phyloP scores from a whole-genome alignment of 23 tunicate genomes.

The Corella eumyota region DNA sequence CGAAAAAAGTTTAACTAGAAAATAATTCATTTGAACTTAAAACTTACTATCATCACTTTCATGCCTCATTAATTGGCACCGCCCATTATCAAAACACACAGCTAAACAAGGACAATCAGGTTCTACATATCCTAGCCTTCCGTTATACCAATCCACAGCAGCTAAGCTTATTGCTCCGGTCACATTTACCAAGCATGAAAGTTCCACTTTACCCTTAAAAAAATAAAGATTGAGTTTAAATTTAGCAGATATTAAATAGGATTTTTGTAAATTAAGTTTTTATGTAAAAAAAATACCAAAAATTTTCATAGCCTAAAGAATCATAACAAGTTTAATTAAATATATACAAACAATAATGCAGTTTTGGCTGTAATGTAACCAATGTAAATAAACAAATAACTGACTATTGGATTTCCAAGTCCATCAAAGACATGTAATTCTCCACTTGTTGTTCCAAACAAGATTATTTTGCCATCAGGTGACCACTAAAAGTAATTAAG shows the following conservation, averaged over 20 bases:
- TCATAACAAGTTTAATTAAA: too few relatives aligned
- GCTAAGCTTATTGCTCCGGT: conserved; percentile 83
- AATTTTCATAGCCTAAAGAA: too few relatives aligned
- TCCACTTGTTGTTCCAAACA: conserved; percentile 78
- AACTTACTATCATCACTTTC: conserved; percentile 61
- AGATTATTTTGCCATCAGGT: conserved; percentile 72
- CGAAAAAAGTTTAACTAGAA: too few relatives aligned
- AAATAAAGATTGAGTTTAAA: background rate
- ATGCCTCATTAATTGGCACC: conserved; percentile 85
- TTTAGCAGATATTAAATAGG: too few relatives aligned
- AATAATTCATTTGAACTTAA: too few relatives aligned
- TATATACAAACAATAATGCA: too few relatives aligned
- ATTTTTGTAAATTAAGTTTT: too few relatives aligned
- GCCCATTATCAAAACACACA: conserved; percentile 86
- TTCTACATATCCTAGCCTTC: conserved; percentile 65
- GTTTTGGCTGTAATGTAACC: too few relatives aligned
- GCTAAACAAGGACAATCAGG: conserved; percentile 82
- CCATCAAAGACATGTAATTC: conserved; percentile 80
- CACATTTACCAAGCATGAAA: conserved; percentile 74
- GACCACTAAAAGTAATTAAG: too few relatives aligned
- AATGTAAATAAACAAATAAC: too few relatives aligned
- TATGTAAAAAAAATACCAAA: too few relatives aligned
- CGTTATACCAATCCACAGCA: conserved; percentile 84
- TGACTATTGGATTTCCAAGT: conserved; percentile 58
- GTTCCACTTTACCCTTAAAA: conserved; percentile 65